Evolutionary conservation across 2,888 invertebrate species (phyloP), one percentile per base, ranked within the genome.

Genomic region (Callyntrura guangdongensis): DNA sequence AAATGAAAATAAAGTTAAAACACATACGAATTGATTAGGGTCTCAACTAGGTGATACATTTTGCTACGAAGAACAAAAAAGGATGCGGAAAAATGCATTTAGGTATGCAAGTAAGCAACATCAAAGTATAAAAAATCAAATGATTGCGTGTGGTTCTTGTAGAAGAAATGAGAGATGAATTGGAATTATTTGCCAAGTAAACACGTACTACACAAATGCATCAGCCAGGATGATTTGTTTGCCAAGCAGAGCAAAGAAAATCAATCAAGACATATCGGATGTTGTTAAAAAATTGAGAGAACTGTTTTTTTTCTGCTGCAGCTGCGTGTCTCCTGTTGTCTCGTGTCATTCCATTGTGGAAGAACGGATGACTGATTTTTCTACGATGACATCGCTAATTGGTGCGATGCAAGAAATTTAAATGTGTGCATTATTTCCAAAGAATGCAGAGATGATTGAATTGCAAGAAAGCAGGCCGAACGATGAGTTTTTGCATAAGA

Each of bases 201-300:
- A 5, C n/a, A 22, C 36, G 11, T 3, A 67, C 6, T 12, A 53
- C 12, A 2, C 22, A 36, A 1, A 36, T 36, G 17, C 45, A 36
- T 45, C 64, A 36, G 36, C 36, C 11, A 45, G 36, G 47, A 45
- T 47, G 11, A 72, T 9, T 47, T 74, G 9, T 49, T 47, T 47
- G 74, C 20, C 22, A 74, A 74, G 74, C 74, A 74, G 74, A 74
- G 74, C 74, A 74, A 14, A 74, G 17, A 47, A 74, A 74, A 74
- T 49, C 74, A 74, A 74, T 74, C 17, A 74, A 12, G n/a, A 47
- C 49, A 47, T 47, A 74, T 74, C 74, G 47, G 47, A 22, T 74
- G 49, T 74, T 20, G 9, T n/a, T 8, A 17, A 2, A 36, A 36
- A 36, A 4, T 36, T 2, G 6, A 2, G 6, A 17, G 0, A 67